Evolutionary conservation across 2,888 invertebrate genomes (phyloP).

Genomic region (Nudaria mundana): DNA sequence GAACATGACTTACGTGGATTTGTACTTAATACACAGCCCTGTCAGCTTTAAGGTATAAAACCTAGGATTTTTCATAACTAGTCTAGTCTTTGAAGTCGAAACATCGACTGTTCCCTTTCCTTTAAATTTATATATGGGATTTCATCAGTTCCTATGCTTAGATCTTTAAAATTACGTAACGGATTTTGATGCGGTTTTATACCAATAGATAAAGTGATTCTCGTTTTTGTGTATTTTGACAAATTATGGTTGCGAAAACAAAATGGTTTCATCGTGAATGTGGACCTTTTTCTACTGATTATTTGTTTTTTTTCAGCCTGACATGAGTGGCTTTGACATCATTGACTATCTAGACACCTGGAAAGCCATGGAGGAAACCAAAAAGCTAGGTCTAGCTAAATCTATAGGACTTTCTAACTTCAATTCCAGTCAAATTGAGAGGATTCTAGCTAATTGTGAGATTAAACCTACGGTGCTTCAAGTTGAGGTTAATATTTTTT

Average conservation of each 20-base stretch:
- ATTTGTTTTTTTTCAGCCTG: conserved; percentile 38
- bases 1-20: conserved; percentile 76
- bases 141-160: too few species aligned
- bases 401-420: conserved; percentile 88
- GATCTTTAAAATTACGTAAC: too few species aligned
- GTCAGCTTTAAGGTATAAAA: conserved; percentile 57
- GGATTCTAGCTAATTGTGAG: conserved; percentile 80
- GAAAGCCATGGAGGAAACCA: conserved; percentile 86
- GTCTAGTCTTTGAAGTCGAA: too few species aligned
- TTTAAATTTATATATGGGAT: too few species aligned
- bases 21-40: conserved; percentile 80
- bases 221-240: too few species aligned
- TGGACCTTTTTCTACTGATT: background rate
- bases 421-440: conserved; percentile 86
- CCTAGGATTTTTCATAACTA: too few species aligned
- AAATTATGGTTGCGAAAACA: too few species aligned
- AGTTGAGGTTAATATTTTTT: too few species aligned
- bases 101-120: too few species aligned
- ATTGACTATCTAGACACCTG: conserved; percentile 87
- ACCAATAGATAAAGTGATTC: too few species aligned
- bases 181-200: too few species aligned
- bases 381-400: conserved; percentile 83
- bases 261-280: too few species aligned
- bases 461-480: conserved; percentile 84
- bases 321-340: conserved; percentile 54